These are phyloP conservation scores for Labeo calbasu DNA, from an alignment of 2,797 vertebrate genomes.

Conservation along the genomic window DNA sequence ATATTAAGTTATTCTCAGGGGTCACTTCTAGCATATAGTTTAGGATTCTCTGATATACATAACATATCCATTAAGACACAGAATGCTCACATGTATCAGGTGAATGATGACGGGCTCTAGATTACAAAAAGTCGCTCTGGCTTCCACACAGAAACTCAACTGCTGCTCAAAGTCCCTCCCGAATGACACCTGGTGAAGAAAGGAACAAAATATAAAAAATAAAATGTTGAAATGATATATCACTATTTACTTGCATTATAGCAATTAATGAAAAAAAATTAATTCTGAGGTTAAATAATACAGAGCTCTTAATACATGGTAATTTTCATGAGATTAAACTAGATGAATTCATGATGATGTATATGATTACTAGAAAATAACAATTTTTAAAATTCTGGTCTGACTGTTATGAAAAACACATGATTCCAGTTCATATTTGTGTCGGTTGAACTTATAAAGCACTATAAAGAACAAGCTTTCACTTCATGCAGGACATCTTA, in stretches of 20 bases:
- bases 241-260: background rate
- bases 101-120: constrained; percentile 94
- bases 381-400: background rate
- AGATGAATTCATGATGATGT: background rate
- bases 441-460: background rate
- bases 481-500: no score
- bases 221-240: background rate
- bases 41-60: background rate
- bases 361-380: background rate
- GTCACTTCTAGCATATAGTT: background rate
- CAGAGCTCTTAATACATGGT: background rate
- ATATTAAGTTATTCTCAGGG: background rate
- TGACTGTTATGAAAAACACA: background rate
- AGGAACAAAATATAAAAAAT: background rate
- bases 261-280: no score
- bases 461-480: background rate
- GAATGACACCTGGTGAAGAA: constrained; percentile 87
- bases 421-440: background rate
- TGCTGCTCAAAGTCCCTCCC: constrained; percentile 98
- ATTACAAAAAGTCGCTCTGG: constrained; percentile 94
- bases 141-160: constrained; percentile 96
- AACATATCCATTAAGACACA: background rate
- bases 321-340: background rate
- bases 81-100: constrained; percentile 88
- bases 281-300: background rate